A percentile compares a stretch with the other conserved stretches of the same genome.
Conservation (phyloP, 2,797 vertebrate species). For the Manis crassicaudata region DNA sequence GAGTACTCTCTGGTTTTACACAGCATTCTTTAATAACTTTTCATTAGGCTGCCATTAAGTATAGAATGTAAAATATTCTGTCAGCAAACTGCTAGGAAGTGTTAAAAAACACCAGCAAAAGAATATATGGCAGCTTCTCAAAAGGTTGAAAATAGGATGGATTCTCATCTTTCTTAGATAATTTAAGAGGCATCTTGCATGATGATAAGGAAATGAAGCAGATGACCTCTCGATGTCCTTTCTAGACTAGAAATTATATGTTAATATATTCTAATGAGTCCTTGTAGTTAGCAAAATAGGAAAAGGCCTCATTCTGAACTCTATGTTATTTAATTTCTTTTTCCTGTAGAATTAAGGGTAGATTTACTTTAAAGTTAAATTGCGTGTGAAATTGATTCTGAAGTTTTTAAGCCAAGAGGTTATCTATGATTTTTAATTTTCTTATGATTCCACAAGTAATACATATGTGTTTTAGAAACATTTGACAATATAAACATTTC, state of each 20-base stretch:
- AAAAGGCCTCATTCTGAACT: conserved; percentile 48
- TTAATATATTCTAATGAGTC: conserved; percentile 62
- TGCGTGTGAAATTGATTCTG: conserved; percentile 63
- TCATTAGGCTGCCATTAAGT: neutral
- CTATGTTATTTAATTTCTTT: conserved; percentile 55
- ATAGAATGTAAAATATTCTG: conserved; percentile 34
- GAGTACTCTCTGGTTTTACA: conserved; percentile 1
- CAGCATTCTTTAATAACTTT: conserved; percentile 34
- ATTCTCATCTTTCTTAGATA: conserved; percentile 48
- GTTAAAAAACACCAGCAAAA: neutral
- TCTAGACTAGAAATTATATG: conserved; percentile 52
- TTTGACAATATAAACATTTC: neutral
- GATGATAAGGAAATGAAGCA: conserved; percentile 56
- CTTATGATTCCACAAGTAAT: conserved; percentile 8
- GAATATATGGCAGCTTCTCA: conserved; percentile 9
- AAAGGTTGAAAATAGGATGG: conserved; percentile 40
- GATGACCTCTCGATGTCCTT: conserved; percentile 43
- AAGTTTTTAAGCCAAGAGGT: conserved; percentile 45
- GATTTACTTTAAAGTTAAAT: conserved; percentile 72
- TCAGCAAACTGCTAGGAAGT: conserved; percentile 27
- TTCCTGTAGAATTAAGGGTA: conserved; percentile 64
- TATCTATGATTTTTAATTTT: conserved; percentile 39
- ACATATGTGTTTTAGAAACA: neutral
- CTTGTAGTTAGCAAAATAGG: conserved; percentile 49
- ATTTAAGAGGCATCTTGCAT: conserved; percentile 54